Percentiles rank a stretch among this genome's conserved stretches.
Conservation (phyloP, 2,888 invertebrate species). For the Boloria selene region DNA sequence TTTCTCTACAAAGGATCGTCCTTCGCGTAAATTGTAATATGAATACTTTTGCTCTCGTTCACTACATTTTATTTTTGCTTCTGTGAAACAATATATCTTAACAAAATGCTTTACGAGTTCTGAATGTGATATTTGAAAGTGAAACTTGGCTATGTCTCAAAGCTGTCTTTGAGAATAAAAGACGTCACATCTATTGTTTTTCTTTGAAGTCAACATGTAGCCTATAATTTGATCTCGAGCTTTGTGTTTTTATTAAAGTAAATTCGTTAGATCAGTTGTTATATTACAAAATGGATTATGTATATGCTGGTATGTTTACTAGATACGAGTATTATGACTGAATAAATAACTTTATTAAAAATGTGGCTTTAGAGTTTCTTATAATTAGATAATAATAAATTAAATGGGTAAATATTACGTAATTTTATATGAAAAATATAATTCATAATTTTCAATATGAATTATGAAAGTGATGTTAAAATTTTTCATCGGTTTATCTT, state of each 20-base stretch:
- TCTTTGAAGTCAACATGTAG: conserved; percentile 37
- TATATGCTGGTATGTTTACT: too few relatives aligned
- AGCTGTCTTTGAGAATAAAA: conserved; percentile 39
- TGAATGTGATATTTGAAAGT: conserved; percentile 47
- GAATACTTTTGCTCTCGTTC: conserved; percentile 65
- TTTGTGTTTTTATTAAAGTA: conserved; percentile 11
- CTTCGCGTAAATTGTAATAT: conserved; percentile 36
- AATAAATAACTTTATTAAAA: too few relatives aligned
- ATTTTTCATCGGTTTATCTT: too few relatives aligned
- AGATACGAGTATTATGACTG: too few relatives aligned
- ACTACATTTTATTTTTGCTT: conserved; percentile 45
- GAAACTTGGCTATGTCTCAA: conserved; percentile 44
- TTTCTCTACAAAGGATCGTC: conserved; percentile 47
- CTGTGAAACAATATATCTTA: conserved; percentile 41
- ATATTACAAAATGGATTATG: neutral
- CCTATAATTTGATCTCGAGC: conserved; percentile 24
- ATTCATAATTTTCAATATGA: too few relatives aligned
- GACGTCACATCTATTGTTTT: conserved; percentile 33
- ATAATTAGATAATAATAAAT: too few relatives aligned
- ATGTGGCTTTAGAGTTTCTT: too few relatives aligned
- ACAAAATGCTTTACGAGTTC: conserved; percentile 41
- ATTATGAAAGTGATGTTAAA: too few relatives aligned
- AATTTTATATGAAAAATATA: too few relatives aligned
- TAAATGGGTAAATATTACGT: too few relatives aligned
- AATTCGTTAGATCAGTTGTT: conserved; percentile 13